Evolutionary conservation across 92 coral and sea anemone species (phyloP).

Genomic region (Umimayanthus kanabou): DNA sequence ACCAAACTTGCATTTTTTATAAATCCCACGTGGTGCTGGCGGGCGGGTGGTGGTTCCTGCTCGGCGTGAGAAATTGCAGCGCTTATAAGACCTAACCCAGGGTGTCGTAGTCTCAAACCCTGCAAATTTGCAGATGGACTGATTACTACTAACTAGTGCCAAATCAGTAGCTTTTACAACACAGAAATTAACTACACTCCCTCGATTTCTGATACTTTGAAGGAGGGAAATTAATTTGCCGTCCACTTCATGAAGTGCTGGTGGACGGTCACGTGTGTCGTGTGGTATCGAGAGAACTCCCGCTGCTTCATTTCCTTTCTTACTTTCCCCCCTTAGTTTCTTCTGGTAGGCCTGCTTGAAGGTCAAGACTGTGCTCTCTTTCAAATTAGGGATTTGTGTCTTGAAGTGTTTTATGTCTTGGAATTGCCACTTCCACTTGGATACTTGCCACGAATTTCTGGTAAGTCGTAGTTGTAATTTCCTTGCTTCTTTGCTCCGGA

Average conservation of each 20-base stretch:
- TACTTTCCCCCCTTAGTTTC: constrained; percentile 42
- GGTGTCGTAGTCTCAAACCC: too few relatives aligned
- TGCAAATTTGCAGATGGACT: too few relatives aligned
- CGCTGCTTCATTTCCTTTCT: constrained; percentile 44
- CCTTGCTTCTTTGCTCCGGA: constrained; percentile 51
- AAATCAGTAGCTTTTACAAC: too few relatives aligned
- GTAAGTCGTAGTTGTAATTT: constrained; percentile 52
- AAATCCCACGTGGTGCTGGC: too few relatives aligned
- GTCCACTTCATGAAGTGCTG: neutral
- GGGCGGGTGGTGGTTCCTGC: too few relatives aligned
- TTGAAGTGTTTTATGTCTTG: constrained; percentile 43
- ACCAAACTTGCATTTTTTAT: too few relatives aligned
- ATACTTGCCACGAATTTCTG: constrained; percentile 43
- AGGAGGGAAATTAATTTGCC: too few relatives aligned
- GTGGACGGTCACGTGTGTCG: constrained; percentile 62
- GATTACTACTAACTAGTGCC: too few relatives aligned
- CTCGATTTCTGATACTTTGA: too few relatives aligned
- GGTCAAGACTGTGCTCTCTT: constrained; percentile 49
- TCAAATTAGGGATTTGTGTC: constrained; percentile 39
- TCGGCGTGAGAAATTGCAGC: too few relatives aligned
- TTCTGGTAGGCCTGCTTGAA: constrained; percentile 55
- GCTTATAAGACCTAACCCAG: neutral
- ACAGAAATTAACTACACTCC: too few relatives aligned
- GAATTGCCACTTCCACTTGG: constrained; percentile 45
- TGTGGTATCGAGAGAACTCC: constrained; percentile 48